These are phyloP conservation scores for Autographa gamma DNA, from an alignment of 2,888 invertebrate species.

Conservation along the genomic window DNA sequence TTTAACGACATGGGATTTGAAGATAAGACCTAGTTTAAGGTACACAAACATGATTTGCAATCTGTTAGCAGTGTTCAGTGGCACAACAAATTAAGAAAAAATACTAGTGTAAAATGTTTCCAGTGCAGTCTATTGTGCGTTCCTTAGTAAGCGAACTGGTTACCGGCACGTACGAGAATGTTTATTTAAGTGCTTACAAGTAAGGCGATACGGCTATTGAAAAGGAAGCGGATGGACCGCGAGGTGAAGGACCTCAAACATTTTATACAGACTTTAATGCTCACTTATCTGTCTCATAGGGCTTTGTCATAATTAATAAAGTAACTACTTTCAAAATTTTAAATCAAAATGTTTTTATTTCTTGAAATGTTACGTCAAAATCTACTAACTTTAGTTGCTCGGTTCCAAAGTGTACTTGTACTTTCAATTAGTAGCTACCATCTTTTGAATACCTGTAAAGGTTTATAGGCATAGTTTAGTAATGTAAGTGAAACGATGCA, in stretches of 20 bases:
- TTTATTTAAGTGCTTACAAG: constrained; percentile 3
- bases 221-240: background rate
- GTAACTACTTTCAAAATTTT: background rate
- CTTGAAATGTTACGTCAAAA: no score
- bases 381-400: no score
- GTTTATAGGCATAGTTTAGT: background rate
- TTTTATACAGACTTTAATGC: background rate
- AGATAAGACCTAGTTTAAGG: background rate
- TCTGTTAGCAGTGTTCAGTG: background rate
- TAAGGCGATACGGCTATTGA: constrained; percentile 17
- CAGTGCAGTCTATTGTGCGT: background rate
- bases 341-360: no score
- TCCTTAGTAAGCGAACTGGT: background rate
- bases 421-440: no score
- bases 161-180: constrained; percentile 5
- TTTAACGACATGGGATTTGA: background rate
- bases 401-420: no score
- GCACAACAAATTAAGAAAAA: no score
- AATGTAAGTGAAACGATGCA: constrained; percentile 5
- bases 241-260: constrained; percentile 3
- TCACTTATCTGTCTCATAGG: background rate
- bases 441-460: no score
- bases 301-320: background rate
- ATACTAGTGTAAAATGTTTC: no score
- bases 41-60: background rate